Evolutionary conservation across 1,140 invertebrate species (phyloP), one percentile per base, ranked within the genome.

Genomic region (Macrobrachium nipponense): DNA sequence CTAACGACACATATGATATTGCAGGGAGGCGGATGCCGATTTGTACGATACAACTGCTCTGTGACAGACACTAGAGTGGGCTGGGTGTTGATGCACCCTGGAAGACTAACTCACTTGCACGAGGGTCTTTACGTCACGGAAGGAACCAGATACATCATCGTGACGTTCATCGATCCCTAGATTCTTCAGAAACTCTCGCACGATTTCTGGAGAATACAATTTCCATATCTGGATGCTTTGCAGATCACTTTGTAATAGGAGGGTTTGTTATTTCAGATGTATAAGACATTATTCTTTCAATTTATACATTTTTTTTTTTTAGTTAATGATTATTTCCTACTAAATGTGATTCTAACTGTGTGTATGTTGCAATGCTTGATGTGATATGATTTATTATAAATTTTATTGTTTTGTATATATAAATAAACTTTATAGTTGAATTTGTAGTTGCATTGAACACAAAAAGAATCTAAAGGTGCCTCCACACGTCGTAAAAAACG

Each of bases 61-160:
- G 96, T 99, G 0, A 94, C 94, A 0, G 93, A 96, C 70, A 96
- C 96, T 0, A 94, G 95, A 90, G 93, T 94, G 43, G 98, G 99
- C 10, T 99, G 98, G 97, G 94, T 98, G 92, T 92, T 99, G 75
- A 98, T 99, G 95, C 98, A 99, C 92, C 98, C 98, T 2, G 98
- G 98, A 14, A 93, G 98, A 79, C 90, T 94, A 70, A 94, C 94
- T 15, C 94, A 95, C 90, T 92, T 93, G 84, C 94, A 94, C 88
- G 94, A 95, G 90, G 94, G 94, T 36, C 91, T 94, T 7, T 90
- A 89, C 7, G 91, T 91, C 0, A 94, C 93, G 2, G 91, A 91
- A 51, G 94, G 94, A 92, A 99, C 97, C 3, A 93, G 99, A 88
- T 99, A 99, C 92, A 99, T 99, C 90, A 98, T 99, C 96, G 96